Evolutionary conservation across 2,888 invertebrate species (phyloP), one percentile per base, ranked within the genome.

Genomic region (Oligia fasciuncula): DNA sequence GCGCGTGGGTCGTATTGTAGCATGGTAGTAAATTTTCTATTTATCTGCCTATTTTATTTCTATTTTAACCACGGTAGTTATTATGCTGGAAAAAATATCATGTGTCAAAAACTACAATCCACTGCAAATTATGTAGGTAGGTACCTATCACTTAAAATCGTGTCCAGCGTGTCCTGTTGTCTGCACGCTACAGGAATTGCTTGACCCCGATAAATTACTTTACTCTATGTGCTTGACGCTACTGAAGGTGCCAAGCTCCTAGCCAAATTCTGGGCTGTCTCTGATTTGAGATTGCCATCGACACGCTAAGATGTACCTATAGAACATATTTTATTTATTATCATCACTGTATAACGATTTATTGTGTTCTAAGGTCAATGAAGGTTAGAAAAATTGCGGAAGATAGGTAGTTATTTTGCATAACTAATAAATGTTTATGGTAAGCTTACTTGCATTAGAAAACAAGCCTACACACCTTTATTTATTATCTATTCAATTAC

Each of bases 401-500:
- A 35, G 4, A 14, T 51, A 14, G 4, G 4, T 35, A 14, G 4
- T 40, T 57, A 40, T 54, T 70, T 70, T 54, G 23, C 3, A 14
- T 9, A 4, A 4, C 3, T 23, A 35, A 23, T 23, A 1, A 23
- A 35, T 35, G 19, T 68, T 14, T 8, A n/a, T 43, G 14, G 43
- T n/a, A 40, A 60, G 65, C 19, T 77, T 76, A 82, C 80, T 82
- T 80, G 82, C 85, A 82, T 46, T 70, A 54, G 51, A 82, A 77
- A 76, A 66, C 66, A 57, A 40, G 19, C 29, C 49, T 70, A 60
- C 43, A 69, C 35, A 69, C 51, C 35, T 68, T 68, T 46, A 71
- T 63, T 71, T 46, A 68, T 79, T 14, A 51, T 67, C 72, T 71
- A 65, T 63, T 85, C 57, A 79, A 60, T 60, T 49, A 35, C 60